Percentiles rank a stretch among this genome's conserved stretches.
phyloP scores from a whole-genome alignment of 2,797 vertebrate genomes.

The Todus mexicanus region DNA sequence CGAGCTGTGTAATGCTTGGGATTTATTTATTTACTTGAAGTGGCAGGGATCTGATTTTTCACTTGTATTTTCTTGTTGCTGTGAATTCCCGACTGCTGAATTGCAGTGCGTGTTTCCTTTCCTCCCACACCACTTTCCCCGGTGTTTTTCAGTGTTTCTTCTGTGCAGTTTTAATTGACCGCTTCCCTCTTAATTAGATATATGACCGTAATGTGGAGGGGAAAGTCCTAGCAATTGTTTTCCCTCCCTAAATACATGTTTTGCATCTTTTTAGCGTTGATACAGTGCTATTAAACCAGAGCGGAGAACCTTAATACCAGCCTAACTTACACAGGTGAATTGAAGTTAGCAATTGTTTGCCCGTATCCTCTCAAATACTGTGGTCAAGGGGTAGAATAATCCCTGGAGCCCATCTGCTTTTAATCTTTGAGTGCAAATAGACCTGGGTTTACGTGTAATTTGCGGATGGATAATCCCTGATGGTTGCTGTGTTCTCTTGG shows the following conservation, averaged over 20 bases:
- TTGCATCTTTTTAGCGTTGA: background rate
- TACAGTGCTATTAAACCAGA: background rate
- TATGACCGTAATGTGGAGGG: background rate
- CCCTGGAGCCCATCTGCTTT: background rate
- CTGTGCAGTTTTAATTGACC: conserved; percentile 15
- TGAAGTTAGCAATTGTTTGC: background rate
- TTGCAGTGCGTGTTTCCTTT: background rate
- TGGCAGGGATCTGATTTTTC: background rate
- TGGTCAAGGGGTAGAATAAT: background rate
- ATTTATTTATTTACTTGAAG: background rate
- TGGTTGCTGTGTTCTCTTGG: background rate
- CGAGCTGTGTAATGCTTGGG: background rate
- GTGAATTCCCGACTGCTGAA: background rate
- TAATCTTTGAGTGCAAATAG: background rate
- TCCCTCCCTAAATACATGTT: background rate
- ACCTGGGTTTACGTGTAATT: background rate
- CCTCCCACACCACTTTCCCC: background rate
- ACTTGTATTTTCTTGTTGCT: background rate
- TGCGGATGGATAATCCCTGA: background rate
- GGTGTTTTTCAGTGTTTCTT: background rate
- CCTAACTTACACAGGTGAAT: background rate
- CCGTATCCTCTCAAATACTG: background rate
- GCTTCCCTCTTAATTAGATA: background rate
- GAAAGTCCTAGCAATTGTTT: background rate
- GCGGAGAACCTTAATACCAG: background rate